Evolutionary conservation across 1,140 invertebrate species (phyloP).

Genomic region (Polypedilum vanderplanki): DNA sequence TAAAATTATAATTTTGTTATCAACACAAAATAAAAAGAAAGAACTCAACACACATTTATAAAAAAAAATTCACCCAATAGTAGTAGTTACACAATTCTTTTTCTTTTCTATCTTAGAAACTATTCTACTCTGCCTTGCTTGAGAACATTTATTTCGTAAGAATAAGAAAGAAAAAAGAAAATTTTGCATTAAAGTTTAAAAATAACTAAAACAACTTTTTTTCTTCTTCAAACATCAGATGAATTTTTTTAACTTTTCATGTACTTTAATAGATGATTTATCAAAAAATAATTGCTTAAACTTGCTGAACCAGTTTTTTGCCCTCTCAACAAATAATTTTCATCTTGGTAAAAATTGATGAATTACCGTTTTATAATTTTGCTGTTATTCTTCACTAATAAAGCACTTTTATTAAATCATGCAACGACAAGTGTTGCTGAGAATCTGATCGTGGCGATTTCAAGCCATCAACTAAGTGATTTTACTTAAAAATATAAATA

Average conservation of each 20-base stretch:
- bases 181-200: neutral
- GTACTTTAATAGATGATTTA: neutral
- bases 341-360: neutral
- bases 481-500: neutral
- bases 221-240: neutral
- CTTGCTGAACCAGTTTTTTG: slow-evolving; percentile 10
- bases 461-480: neutral
- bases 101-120: no score
- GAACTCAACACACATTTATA: no score
- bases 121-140: no score
- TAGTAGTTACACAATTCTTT: no score
- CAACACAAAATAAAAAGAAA: no score
- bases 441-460: slow-evolving; percentile 3
- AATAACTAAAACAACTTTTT: neutral
- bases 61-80: no score
- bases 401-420: neutral
- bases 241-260: slow-evolving; percentile 9
- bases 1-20: no score
- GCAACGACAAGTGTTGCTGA: neutral
- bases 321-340: neutral
- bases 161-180: no score
- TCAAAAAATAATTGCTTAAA: neutral
- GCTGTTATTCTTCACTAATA: neutral
- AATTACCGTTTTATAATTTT: neutral
- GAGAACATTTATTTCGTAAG: no score